Percentiles rank a stretch among this genome's conserved stretches.
Conservation (phyloP, 2,113 vertebrate species). For the Passer montanus region DNA sequence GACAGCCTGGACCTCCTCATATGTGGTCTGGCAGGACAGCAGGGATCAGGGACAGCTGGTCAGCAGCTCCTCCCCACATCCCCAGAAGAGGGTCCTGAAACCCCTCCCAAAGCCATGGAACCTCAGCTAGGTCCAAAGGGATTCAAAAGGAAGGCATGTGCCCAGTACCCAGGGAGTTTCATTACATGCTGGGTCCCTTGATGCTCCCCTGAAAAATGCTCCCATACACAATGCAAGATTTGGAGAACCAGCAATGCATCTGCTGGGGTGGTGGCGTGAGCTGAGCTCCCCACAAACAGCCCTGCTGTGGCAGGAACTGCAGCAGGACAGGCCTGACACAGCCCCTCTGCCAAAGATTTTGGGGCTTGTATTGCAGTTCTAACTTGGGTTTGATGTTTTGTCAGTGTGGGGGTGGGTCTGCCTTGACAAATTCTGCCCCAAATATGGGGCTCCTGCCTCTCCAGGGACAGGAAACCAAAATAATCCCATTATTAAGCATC, state of each 20-base stretch:
- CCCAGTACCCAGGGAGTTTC: not conserved
- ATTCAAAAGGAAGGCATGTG: not conserved
- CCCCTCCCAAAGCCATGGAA: not conserved
- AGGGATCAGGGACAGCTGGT: not conserved
- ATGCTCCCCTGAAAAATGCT: not conserved
- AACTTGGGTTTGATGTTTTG: not conserved
- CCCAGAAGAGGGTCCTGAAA: not conserved
- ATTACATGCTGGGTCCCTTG: not conserved
- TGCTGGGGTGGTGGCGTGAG: not conserved
- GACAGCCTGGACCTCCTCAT: slow-evolving; percentile 63
- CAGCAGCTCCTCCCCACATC: not conserved
- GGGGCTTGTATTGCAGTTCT: not conserved
- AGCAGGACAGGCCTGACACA: not conserved
- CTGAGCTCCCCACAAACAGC: not conserved
- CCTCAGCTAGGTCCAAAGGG: not conserved
- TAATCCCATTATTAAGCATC: not conserved
- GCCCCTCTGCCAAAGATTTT: not conserved
- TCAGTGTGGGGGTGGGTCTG: not conserved
- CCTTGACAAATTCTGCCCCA: not conserved
- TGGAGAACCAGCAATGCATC: not conserved
- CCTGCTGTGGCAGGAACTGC: not conserved
- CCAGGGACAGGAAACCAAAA: not conserved
- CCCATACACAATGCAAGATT: not conserved
- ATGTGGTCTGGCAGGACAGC: slow-evolving; percentile 68
- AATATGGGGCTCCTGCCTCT: not conserved